Conservation (phyloP, 2,113 vertebrate genomes). For the Hiodon alosoides region DNA sequence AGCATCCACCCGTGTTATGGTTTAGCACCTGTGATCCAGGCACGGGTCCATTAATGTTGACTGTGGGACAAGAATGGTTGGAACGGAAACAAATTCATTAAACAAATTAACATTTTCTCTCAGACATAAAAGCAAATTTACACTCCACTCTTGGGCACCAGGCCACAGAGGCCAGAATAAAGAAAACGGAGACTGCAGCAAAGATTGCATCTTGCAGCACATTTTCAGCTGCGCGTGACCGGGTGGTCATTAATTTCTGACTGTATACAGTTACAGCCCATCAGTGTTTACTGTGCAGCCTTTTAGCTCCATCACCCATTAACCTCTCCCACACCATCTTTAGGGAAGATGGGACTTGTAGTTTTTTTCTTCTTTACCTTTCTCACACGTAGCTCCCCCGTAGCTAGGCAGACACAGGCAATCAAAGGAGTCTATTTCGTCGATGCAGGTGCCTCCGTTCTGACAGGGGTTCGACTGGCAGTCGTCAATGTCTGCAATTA, state of each 20-base stretch:
- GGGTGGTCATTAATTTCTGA: neutral
- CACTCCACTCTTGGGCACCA: too few species aligned
- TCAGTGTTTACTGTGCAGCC: neutral
- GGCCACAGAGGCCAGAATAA: neutral
- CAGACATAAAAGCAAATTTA: too few species aligned
- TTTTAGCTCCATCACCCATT: neutral
- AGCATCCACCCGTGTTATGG: slow-evolving; percentile 31
- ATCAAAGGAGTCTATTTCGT: slow-evolving; percentile 81
- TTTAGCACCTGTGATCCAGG: neutral
- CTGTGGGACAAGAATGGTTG: neutral
- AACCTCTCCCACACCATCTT: too few species aligned
- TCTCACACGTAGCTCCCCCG: slow-evolving; percentile 82
- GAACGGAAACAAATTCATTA: too few species aligned
- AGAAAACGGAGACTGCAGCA: neutral
- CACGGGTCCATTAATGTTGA: slow-evolving; percentile 8
- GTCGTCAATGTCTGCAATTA: slow-evolving; percentile 66
- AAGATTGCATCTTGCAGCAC: neutral
- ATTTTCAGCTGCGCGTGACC: neutral
- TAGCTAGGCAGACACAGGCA: slow-evolving; percentile 95
- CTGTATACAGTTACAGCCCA: neutral
- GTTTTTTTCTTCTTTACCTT: slow-evolving; percentile 64
- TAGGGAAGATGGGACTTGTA: neutral
- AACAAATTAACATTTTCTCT: too few species aligned
- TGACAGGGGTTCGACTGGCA: slow-evolving; percentile 78
- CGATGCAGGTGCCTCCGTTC: slow-evolving; percentile 92